Evolutionary conservation across 2,888 invertebrate genomes (phyloP).

Genomic region (Cordilura impudica): DNA sequence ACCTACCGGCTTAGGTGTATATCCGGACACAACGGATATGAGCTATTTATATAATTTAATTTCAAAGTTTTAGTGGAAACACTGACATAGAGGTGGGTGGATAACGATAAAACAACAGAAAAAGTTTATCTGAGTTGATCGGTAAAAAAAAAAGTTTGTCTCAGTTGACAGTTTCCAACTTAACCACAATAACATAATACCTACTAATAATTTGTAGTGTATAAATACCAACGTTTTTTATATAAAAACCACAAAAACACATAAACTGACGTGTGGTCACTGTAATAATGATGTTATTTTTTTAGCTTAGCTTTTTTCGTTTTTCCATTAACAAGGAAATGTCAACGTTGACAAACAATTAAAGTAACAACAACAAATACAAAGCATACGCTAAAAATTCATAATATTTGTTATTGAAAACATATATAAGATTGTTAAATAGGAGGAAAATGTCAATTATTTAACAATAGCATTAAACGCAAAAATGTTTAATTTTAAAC

Average conservation of each 20-base stretch:
- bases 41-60: too few species aligned
- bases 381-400: constrained; percentile 70
- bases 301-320: constrained; percentile 1
- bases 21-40: too few species aligned
- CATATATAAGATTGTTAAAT: constrained; percentile 8
- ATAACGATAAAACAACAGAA: too few species aligned
- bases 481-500: neutral
- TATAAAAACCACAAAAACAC: too few species aligned
- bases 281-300: constrained; percentile 4
- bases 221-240: constrained; percentile 20
- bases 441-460: constrained; percentile 33
- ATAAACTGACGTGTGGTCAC: constrained; percentile 22
- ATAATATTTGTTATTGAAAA: constrained; percentile 66
- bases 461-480: neutral
- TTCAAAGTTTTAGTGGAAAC: too few species aligned
- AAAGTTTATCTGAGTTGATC: too few species aligned
- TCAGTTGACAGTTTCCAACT: too few species aligned
- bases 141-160: too few species aligned
- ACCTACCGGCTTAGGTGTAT: too few species aligned
- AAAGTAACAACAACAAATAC: constrained; percentile 31
- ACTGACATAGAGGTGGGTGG: too few species aligned
- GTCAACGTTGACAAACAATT: constrained; percentile 50
- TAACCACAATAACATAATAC: too few species aligned
- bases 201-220: neutral
- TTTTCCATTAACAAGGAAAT: constrained; percentile 53